phyloP scores from a whole-genome alignment of 2,888 invertebrate genomes.

The Toxonevra muliebris region DNA sequence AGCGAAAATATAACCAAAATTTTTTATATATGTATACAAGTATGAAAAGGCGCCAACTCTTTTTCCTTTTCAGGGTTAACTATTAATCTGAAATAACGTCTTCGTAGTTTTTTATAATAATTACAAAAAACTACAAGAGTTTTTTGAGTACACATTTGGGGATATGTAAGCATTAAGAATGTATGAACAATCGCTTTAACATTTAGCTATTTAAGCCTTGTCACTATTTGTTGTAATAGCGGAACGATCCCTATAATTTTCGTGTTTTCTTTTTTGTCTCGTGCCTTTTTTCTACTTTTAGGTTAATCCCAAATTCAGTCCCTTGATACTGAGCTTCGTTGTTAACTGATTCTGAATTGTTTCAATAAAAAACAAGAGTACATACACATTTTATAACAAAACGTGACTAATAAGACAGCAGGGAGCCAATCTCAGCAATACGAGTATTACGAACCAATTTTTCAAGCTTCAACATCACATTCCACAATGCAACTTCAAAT shows the following conservation, averaged over 20 bases:
- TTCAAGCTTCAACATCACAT: no score
- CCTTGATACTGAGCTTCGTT: not conserved
- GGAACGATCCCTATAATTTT: not conserved
- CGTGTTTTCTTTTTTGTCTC: not conserved
- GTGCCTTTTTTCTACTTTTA: not conserved
- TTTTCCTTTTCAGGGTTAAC: no score
- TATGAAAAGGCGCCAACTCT: no score
- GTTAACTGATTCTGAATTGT: conserved; percentile 11
- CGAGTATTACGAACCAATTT: no score
- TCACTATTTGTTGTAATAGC: not conserved
- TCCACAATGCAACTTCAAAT: no score
- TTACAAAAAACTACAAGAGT: no score
- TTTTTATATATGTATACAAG: no score
- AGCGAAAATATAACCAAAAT: no score
- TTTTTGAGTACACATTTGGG: no score
- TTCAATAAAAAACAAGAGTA: not conserved
- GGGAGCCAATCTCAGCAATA: conserved; percentile 44
- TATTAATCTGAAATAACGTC: no score
- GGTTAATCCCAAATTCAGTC: not conserved
- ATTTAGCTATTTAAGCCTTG: not conserved
- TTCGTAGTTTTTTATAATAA: no score
- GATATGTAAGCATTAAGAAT: no score
- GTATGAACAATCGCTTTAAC: not conserved
- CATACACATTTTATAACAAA: conserved; percentile 42
- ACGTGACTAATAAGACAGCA: conserved; percentile 63